A percentile compares a stretch with the other conserved stretches of the same genome.
Evolutionary conservation across 2,888 invertebrate species (phyloP).

Genomic region (Bombylius discolor): DNA sequence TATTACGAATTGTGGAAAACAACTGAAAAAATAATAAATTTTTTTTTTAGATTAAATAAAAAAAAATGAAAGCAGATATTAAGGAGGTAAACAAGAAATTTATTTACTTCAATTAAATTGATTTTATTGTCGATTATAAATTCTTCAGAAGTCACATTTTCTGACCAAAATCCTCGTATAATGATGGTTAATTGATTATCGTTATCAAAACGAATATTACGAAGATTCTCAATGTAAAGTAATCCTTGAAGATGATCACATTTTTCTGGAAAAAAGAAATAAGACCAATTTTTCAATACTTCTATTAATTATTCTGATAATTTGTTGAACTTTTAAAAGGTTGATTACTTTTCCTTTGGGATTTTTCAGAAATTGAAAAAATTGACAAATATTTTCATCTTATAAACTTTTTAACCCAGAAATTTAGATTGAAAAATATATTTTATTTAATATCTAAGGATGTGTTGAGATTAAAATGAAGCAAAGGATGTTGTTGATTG

Average conservation of each 20-base stretch:
- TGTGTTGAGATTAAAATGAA: too few species aligned
- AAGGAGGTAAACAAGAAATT: not conserved
- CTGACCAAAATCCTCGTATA: not conserved
- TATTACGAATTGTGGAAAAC: conserved; percentile 43
- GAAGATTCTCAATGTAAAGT: conserved; percentile 25
- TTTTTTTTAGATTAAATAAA: not conserved
- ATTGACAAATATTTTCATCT: too few species aligned
- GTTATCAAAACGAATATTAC: conserved; percentile 14
- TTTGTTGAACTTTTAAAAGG: too few species aligned
- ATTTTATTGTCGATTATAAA: not conserved
- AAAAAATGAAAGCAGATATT: not conserved
- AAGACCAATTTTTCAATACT: too few species aligned
- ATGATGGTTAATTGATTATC: not conserved
- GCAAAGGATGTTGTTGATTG: too few species aligned
- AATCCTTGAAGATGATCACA: conserved; percentile 20
- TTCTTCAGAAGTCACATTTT: not conserved
- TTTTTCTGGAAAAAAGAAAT: too few species aligned
- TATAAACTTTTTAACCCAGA: too few species aligned
- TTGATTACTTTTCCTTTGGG: too few species aligned
- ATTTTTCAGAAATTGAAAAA: too few species aligned
- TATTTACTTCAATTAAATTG: not conserved
- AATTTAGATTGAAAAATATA: too few species aligned
- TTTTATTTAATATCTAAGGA: too few species aligned
- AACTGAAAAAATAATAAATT: conserved; percentile 29
- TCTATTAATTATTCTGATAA: too few species aligned